Base-by-base conservation (phyloP, 1,140 invertebrate genomes). In the Gonioctena quinquepunctata region DNA sequence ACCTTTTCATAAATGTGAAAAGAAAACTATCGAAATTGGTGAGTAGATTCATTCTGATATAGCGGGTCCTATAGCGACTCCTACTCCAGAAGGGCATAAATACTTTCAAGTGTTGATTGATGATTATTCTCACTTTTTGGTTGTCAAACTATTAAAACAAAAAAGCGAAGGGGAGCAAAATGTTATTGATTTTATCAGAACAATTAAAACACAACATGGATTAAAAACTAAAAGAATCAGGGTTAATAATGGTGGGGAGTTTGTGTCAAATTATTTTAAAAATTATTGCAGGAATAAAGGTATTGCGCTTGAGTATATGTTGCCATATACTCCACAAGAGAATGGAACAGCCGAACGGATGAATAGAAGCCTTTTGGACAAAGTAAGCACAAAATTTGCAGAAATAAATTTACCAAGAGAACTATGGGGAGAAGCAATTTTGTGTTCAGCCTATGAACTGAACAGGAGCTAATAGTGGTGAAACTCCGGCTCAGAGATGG, bases 271-370 rank as follows among this genome's bases (percentile, higher is more conserved):
- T 42, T 56, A 73, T 27, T 73, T 81, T n/a, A 64, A 75, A 68
- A 23, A 67, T 8, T 81, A 72, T 65, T 76, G 62, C 28, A 54
- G 68, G 71, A 7, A 70, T 21, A 68, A 66, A 56, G 80, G 79
- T 59, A 78, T 77, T 6, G 21, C 13, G 22, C 11, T 52, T 18
- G 52, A 71, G 50, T 72, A 73, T 66, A 78, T 74, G 11, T 54
- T 72, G 26, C 80, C 84, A 56, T 81, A 84, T 68, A 85, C 82
- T 18, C 85, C 86, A 66, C 81, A 88, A 70, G 73, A 82, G 71
- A 88, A 88, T 82, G 84, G 86, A 68, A 80, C 84, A 0, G 74
- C 85, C 18, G 86, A 88, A 71, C 74, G 85, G 56, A 82, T 85
- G 74, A 84, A 83, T 68, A 69, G 80, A 52, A 85, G 82, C 11